Evolutionary conservation across 2,888 invertebrate genomes (phyloP), one percentile per base, ranked within the genome.

Genomic region (Tineola bisselliella): DNA sequence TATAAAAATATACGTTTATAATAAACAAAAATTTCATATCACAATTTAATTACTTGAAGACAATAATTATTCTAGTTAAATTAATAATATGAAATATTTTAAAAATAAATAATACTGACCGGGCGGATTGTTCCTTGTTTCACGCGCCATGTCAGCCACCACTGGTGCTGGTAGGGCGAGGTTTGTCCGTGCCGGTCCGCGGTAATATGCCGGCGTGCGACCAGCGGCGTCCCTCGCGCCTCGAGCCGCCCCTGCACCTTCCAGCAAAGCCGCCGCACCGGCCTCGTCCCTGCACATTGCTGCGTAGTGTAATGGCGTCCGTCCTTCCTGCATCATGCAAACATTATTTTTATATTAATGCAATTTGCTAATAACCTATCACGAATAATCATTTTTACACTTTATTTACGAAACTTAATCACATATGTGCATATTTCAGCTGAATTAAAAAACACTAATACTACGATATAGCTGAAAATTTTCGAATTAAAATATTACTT

Each of bases 271-370:
- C 71, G 93, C 94, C 80, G 93, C 91, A 64, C 89, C 84, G 64
- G 91, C 91, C 65, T 91, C 91, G 73, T 94, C 93, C 73, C 93
- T 92, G 62, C 91, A 87, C 61, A 91, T 89, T 0, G 94, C 93
- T 1, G 94, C 92, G 82, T 95, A 97, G 86, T 97, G 97, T 68
- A 97, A 80, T 0, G 97, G 92, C 0, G 94, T 95, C 62, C 87
- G 82, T 58, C 87, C 87, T 67, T 78, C 83, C 82, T 86, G 62
- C 38, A 38, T 38, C 38, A 38, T 15, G 44, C 59, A 60, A 38
- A 12, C 12, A 62, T 3, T 11, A 15, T 57, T 44, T 17, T 59
- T 43, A 17, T 25, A 6, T 25, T 6, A 25, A 25, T 25, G 25
- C 25, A 25, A 25, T 25, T 25, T 25, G 6, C 25, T 25, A 25